Conservation (phyloP, 2,113 vertebrate species). For the Hoplias malabaricus region DNA sequence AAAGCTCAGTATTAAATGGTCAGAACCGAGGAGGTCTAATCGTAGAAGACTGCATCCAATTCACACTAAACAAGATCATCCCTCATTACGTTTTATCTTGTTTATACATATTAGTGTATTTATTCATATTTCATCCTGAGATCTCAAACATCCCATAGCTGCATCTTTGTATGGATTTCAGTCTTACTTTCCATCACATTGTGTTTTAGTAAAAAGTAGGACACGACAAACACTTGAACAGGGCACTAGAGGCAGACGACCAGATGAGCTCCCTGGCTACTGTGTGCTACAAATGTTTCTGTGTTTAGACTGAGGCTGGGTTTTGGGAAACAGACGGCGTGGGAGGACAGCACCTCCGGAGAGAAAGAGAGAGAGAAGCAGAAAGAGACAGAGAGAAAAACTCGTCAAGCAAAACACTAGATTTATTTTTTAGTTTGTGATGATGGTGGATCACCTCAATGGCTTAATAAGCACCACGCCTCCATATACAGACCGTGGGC, state of each 20-base stretch:
- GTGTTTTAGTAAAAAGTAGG: not conserved
- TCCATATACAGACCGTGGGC: constrained; percentile 50
- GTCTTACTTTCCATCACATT: not conserved
- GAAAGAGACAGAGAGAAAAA: constrained; percentile 3
- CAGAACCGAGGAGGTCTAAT: not conserved
- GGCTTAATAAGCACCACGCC: constrained; percentile 43
- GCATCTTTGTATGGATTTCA: not conserved
- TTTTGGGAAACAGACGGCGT: constrained; percentile 42
- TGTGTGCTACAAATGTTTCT: constrained; percentile 38
- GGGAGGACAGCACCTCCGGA: constrained; percentile 41
- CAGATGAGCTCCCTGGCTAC: constrained; percentile 31
- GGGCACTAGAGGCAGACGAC: not conserved
- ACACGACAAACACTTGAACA: not conserved
- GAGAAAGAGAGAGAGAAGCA: constrained; percentile 14
- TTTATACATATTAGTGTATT: not conserved
- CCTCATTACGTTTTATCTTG: not conserved
- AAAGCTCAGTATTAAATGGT: constrained; percentile 14
- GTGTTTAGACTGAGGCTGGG: constrained; percentile 39
- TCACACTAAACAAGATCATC: not conserved
- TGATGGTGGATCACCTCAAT: constrained; percentile 29
- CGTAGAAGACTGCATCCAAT: constrained; percentile 5
- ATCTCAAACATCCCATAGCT: not conserved
- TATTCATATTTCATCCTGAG: no score
- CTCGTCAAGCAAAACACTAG: constrained; percentile 38
- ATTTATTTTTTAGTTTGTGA: constrained; percentile 29